Base-by-base conservation (phyloP, 1,140 invertebrate genomes). In the Radopholus similis region DNA sequence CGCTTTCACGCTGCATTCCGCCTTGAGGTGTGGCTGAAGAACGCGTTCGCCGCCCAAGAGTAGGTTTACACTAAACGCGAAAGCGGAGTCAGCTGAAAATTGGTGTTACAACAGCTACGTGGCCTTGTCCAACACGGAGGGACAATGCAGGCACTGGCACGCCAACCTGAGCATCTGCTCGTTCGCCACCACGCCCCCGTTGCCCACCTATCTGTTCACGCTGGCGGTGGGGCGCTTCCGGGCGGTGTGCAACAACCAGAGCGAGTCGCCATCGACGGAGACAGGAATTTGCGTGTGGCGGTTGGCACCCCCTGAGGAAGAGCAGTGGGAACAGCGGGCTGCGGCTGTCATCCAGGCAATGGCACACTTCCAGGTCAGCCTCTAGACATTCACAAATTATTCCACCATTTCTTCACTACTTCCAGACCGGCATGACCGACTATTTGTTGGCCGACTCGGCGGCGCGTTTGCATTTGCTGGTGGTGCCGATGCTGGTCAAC, bases 171-270 rank as follows among this genome's bases (percentile, higher is more conserved):
- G 54, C 15, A 73, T 76, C 40, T 74, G 73, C 66, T 35, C 42
- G 8, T 74, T 74, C 55, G 65, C 71, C 0, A 21, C 62, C 9
- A 77, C 71, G 5, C 74, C 62, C 1, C 64, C 73, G n/a, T 72
- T 74, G 30, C 71, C 73, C 21, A 72, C 65, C 15, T 74, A 74
- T 58, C 37, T 74, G 21, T 74, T 74, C 51, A 73, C 69, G 3
- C 30, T 74, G 13, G 69, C 74, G n/a, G 55, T 76, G 9, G 73
- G 73, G 0, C 15, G 57, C 6, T 73, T 74, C 53, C 28, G 26
- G 23, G 28, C 28, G 15, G n/a, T 62, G 35, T 74, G 73, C 44
- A 30, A 23, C 1, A 32, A 32, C 4, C 51, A 28, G 0, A 23
- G 35, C 30, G 51, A 54, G 35, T 32, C 35, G 51, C 35, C 18